These are phyloP conservation scores for Zaprionus nigranus DNA, from an alignment of 1,140 invertebrate genomes.

Conservation along the genomic window DNA sequence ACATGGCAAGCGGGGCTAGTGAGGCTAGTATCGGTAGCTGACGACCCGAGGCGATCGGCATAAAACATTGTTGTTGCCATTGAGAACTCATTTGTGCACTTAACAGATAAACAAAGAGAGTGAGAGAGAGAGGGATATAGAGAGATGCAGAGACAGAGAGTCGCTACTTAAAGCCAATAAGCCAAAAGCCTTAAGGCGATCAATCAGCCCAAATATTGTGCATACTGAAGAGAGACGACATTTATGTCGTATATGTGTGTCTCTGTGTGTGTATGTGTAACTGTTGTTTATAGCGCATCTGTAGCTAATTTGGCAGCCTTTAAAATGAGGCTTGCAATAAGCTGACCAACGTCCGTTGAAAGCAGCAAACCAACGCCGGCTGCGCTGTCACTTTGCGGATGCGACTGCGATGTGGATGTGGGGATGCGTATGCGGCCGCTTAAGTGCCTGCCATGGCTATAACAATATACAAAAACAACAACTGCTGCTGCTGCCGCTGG, in stretches of 20 bases:
- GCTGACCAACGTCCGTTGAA: constrained; percentile 32
- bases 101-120: not conserved
- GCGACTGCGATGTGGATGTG: constrained; percentile 54
- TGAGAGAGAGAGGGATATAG: not conserved
- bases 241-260: not conserved
- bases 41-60: not conserved
- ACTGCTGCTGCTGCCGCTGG: constrained; percentile 12
- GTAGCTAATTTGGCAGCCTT: constrained; percentile 47
- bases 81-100: constrained; percentile 21
- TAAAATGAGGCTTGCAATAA: constrained; percentile 42
- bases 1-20: constrained; percentile 18
- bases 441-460: constrained; percentile 76
- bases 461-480: constrained; percentile 65
- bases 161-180: constrained; percentile 11
- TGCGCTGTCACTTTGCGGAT: constrained; percentile 38
- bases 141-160: not conserved
- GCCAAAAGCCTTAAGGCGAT: constrained; percentile 25
- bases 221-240: constrained; percentile 6
- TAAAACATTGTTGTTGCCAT: constrained; percentile 7
- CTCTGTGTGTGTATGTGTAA: not conserved
- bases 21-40: not conserved
- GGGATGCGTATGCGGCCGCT: constrained; percentile 70
- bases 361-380: constrained; percentile 36
- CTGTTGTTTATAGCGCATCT: constrained; percentile 19
- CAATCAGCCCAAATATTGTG: constrained; percentile 20